Evolutionary conservation across 2,888 invertebrate species (phyloP), one percentile per base, ranked within the genome.

Genomic region (Pterostichus madidus): DNA sequence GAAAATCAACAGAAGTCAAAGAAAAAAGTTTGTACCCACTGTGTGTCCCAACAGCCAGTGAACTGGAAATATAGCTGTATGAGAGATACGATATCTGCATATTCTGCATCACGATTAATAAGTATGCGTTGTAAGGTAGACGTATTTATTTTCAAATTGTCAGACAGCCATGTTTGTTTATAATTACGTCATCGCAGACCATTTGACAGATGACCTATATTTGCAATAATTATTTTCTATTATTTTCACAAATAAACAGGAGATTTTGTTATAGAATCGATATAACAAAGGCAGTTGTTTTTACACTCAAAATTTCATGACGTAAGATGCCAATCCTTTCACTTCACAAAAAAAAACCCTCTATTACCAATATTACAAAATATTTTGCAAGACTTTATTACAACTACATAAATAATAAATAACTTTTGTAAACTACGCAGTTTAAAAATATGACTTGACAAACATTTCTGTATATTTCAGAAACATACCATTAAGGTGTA

Each of bases 1-100:
- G 92, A 84, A 94, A 94, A 90, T 98, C 98, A 82, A 96, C 94
- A 7, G 94, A 94, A 84, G 93, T 95, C 85, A 99, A 91, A 39
- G 97, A 95, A 89, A 96, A 98, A 85, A 99, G 92, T 89, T 95
- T 95, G 91, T 97, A 99, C 59, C 98, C 98, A 86, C 93, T 94
- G 89, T 95, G 96, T 86, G 97, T 96, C 86, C 98, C 99, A 87
- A 98, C 97, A 85, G 98, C 96, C 89, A 99, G 91, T 17, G 98
- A 98, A 89, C 97, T 97, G 89, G 17, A 90, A 90, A 76, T 85
- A 84, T 84, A 83, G 78, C 61, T 79, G n/a, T 13, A 49, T 13
- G 49, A 49, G 5, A 49, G 13, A 31, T 61, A 61, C 5, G 11
- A 31, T 5, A 61, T 61, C 10, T 61, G 8, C 17, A 56, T 7